Conservation (phyloP, 1,140 invertebrate genomes). For the Hypothenemus hampei region DNA sequence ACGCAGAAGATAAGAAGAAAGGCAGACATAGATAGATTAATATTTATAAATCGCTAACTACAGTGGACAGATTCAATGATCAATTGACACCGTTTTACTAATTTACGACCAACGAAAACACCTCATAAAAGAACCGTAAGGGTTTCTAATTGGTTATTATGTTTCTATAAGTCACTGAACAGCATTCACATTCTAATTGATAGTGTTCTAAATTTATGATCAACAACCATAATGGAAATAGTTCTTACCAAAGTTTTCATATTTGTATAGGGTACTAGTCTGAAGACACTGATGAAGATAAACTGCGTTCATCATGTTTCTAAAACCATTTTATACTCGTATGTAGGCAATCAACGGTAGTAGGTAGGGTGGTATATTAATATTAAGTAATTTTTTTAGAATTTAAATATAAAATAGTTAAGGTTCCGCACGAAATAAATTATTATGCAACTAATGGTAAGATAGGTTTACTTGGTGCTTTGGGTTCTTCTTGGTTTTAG, state of each 20-base stretch:
- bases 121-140: background rate
- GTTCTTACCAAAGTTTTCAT: slow-evolving; percentile 10
- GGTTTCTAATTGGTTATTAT: background rate
- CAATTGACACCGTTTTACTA: background rate
- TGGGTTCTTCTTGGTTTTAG: too few relatives aligned
- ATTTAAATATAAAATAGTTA: background rate
- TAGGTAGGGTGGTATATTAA: slow-evolving; percentile 7
- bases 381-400: slow-evolving; percentile 7
- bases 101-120: background rate
- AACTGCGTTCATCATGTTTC: slow-evolving; percentile 5
- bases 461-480: too few relatives aligned
- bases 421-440: slow-evolving; percentile 4
- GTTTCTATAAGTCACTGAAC: background rate
- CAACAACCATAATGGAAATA: background rate
- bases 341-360: background rate
- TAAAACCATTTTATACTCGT: slow-evolving; percentile 6
- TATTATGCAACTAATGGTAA: slow-evolving; percentile 5
- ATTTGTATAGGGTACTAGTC: background rate
- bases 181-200: background rate
- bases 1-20: too few relatives aligned
- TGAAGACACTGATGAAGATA: slow-evolving; percentile 2
- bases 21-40: too few relatives aligned
- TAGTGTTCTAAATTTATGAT: background rate
- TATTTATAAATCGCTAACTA: too few relatives aligned
- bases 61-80: too few relatives aligned